Percentiles rank a stretch among this genome's conserved stretches.
These are phyloP conservation scores for Thecophora atra DNA, from an alignment of 2,888 invertebrate genomes.

Conservation along the genomic window DNA sequence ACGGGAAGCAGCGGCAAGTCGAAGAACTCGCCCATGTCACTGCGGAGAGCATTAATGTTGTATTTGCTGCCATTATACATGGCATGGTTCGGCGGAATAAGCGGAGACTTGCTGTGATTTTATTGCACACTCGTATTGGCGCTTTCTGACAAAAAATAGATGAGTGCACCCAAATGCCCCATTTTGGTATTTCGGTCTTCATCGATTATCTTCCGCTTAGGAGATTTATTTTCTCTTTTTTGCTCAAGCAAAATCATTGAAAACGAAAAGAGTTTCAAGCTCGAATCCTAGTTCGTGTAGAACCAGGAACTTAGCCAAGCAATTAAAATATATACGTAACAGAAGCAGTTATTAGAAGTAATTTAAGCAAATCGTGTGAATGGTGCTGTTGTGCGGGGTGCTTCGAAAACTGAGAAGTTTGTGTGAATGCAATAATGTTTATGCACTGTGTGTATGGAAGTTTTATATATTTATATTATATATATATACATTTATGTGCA, in stretches of 20 bases:
- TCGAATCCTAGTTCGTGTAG: slow-evolving; percentile 1
- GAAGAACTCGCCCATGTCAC: slow-evolving; percentile 53
- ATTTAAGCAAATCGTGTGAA: slow-evolving; percentile 26
- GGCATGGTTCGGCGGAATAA: slow-evolving; percentile 85
- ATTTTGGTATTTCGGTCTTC: neutral
- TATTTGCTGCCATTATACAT: slow-evolving; percentile 84
- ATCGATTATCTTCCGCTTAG: neutral
- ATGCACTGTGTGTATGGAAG: slow-evolving; percentile 10
- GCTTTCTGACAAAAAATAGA: slow-evolving; percentile 4
- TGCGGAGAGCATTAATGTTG: slow-evolving; percentile 69
- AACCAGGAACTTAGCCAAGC: slow-evolving; percentile 10
- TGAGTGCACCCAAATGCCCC: neutral
- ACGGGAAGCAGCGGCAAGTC: slow-evolving; percentile 44
- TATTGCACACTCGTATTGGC: slow-evolving; percentile 1
- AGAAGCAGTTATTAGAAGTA: slow-evolving; percentile 33
- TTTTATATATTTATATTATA: neutral
- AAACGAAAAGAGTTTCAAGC: neutral
- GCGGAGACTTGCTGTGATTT: slow-evolving; percentile 84
- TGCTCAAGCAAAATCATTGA: neutral
- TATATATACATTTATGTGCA: slow-evolving; percentile 1
- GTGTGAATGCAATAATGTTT: slow-evolving; percentile 12
- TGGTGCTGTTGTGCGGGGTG: neutral
- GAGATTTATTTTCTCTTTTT: slow-evolving; percentile 9
- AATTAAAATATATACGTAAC: slow-evolving; percentile 37
- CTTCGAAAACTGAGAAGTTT: slow-evolving; percentile 14